Percentiles rank a stretch among this genome's conserved stretches.
Conservation (phyloP, 1,140 invertebrate genomes). For the Lucilia cuprina region DNA sequence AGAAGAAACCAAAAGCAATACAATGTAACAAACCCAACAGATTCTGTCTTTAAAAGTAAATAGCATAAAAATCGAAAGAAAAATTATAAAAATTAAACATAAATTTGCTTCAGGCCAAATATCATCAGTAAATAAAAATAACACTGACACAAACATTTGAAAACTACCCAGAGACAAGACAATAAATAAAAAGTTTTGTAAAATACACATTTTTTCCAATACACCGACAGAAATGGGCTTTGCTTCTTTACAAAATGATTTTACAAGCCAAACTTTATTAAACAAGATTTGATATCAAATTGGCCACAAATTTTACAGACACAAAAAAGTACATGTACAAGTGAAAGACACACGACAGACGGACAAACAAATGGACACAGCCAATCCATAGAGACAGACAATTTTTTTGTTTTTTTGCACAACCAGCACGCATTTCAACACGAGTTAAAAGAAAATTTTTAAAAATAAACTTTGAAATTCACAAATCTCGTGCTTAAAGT, state of each 20-base stretch:
- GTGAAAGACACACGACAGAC: not conserved
- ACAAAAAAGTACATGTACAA: not conserved
- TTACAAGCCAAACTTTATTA: not conserved
- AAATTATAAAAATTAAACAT: slow-evolving; percentile 3
- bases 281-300: slow-evolving; percentile 8
- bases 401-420: not conserved
- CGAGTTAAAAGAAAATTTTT: not conserved
- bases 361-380: not conserved
- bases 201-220: too few relatives aligned
- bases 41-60: not conserved
- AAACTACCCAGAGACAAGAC: too few relatives aligned
- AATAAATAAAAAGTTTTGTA: too few relatives aligned
- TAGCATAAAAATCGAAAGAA: not conserved
- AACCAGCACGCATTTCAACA: not conserved
- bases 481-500: not conserved
- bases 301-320: not conserved
- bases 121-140: not conserved
- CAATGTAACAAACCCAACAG: not conserved
- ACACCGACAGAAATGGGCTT: not conserved
- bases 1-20: not conserved
- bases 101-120: not conserved
- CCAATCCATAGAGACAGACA: not conserved
- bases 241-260: not conserved
- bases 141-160: not conserved
- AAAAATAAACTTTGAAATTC: not conserved